These are phyloP conservation scores for Plagodis pulveraria DNA, from an alignment of 2,888 invertebrate species.

Conservation along the genomic window DNA sequence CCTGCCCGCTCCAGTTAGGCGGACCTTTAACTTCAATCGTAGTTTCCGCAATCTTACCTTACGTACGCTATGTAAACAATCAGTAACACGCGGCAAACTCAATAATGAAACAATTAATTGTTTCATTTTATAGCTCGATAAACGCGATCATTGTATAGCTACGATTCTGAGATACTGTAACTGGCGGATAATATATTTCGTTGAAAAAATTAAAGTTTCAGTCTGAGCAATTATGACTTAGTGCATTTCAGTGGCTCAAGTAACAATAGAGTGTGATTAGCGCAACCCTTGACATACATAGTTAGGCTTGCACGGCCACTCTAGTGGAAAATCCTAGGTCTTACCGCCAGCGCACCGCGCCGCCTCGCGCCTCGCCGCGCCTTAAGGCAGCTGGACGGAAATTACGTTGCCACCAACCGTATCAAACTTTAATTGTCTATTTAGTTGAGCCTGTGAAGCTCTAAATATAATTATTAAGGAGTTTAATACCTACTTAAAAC, in stretches of 20 bases:
- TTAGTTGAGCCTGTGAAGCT: background rate
- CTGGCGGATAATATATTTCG: background rate
- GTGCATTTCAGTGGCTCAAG: constrained; percentile 69
- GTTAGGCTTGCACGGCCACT: constrained; percentile 69
- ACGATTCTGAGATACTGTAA: background rate
- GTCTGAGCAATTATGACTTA: constrained; percentile 46
- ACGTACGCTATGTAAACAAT: constrained; percentile 34
- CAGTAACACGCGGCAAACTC: constrained; percentile 21
- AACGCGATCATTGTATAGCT: background rate
- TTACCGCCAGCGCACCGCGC: constrained; percentile 57
- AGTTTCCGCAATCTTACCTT: constrained; percentile 70
- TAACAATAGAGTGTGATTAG: constrained; percentile 77
- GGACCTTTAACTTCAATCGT: constrained; percentile 71
- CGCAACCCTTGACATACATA: constrained; percentile 81
- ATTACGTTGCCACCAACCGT: constrained; percentile 39
- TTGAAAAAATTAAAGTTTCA: constrained; percentile 40
- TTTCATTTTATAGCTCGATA: constrained; percentile 26
- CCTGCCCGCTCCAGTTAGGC: constrained; percentile 79
- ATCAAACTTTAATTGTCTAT: constrained; percentile 5
- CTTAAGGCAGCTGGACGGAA: constrained; percentile 48
- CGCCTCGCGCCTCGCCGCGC: constrained; percentile 42
- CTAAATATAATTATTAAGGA: no score
- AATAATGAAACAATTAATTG: constrained; percentile 13
- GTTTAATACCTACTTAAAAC: no score
- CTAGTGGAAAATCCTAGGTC: constrained; percentile 80